phyloP scores from a whole-genome alignment of 2,888 invertebrate species.

The Rhyacophila evoluta region DNA sequence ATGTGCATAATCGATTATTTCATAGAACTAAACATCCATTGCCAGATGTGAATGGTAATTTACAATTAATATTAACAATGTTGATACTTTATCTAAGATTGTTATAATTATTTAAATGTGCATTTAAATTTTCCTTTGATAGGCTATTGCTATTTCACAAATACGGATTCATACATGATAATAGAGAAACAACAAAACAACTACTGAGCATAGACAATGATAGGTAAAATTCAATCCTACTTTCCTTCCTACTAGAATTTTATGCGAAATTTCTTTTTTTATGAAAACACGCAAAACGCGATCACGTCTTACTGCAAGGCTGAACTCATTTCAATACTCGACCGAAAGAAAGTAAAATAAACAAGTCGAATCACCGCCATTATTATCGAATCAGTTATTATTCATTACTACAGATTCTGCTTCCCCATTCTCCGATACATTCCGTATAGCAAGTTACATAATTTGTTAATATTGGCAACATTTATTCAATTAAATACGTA shows the following conservation, averaged over 20 bases:
- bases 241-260: background rate
- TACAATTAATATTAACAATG: too few relatives aligned
- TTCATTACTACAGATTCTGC: background rate
- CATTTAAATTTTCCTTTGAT: too few relatives aligned
- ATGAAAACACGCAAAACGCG: constrained; percentile 2
- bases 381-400: constrained; percentile 18
- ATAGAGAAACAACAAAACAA: too few relatives aligned
- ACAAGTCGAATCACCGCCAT: background rate
- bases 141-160: too few relatives aligned
- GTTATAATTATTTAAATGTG: too few relatives aligned
- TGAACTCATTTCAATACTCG: background rate
- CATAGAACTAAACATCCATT: too few relatives aligned
- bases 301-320: constrained; percentile 18
- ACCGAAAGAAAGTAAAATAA: constrained; percentile 10
- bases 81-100: too few relatives aligned
- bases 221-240: too few relatives aligned
- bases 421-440: background rate
- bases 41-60: too few relatives aligned
- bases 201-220: too few relatives aligned
- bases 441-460: background rate
- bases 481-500: constrained; percentile 4
- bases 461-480: background rate
- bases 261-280: background rate
- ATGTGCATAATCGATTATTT: too few relatives aligned
- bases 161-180: too few relatives aligned